Conservation (phyloP, 2,113 vertebrate genomes). For the Tautogolabrus adspersus region DNA sequence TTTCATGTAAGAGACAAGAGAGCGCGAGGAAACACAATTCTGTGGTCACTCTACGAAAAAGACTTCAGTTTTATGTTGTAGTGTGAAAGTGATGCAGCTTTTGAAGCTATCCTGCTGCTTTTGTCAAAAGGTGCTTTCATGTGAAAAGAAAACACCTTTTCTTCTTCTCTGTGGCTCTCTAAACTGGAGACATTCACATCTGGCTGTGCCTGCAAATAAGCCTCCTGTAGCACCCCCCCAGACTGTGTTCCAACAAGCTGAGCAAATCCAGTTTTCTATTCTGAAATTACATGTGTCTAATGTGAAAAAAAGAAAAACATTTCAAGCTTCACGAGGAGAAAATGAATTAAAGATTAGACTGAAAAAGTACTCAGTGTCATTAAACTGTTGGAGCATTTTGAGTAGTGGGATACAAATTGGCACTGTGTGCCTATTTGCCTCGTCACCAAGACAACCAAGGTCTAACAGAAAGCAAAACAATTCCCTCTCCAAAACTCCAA, state of each 20-base stretch:
- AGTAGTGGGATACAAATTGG: background rate
- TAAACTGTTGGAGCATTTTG: background rate
- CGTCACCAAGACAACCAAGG: background rate
- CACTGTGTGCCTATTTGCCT: background rate
- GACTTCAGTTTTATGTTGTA: background rate
- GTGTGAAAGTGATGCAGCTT: background rate
- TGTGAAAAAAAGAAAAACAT: background rate
- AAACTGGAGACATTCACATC: background rate
- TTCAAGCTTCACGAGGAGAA: background rate
- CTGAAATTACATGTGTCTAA: background rate
- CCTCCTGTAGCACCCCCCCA: background rate
- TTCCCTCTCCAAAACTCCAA: background rate
- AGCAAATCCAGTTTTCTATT: background rate
- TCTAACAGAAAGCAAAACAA: background rate
- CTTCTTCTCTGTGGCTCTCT: background rate
- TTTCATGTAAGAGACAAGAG: constrained; percentile 24
- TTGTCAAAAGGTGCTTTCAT: background rate
- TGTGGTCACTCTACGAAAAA: constrained; percentile 18
- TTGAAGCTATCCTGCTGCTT: background rate
- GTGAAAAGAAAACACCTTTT: background rate
- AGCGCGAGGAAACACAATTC: constrained; percentile 20
- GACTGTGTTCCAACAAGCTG: constrained; percentile 1
- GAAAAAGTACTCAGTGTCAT: background rate
- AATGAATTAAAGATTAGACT: background rate
- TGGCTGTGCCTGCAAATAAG: background rate